These are phyloP conservation scores for Perizoma affinitatum DNA, from an alignment of 2,888 invertebrate genomes.

Conservation along the genomic window DNA sequence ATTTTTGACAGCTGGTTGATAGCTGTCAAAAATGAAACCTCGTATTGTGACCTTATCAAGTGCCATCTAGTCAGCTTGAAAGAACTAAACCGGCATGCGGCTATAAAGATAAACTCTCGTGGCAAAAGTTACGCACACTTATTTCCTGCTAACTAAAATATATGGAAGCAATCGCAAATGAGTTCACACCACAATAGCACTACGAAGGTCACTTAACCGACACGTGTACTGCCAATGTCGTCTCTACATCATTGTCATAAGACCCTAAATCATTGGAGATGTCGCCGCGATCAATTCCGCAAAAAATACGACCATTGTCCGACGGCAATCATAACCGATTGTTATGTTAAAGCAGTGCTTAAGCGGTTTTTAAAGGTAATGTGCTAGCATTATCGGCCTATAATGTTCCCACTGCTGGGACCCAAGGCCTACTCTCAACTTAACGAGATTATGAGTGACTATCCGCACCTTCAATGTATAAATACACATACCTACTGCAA, in stretches of 20 bases:
- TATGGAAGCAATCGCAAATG: not conserved
- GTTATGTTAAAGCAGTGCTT: conserved; percentile 10
- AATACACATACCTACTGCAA: no score
- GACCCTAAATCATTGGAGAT: conserved; percentile 6
- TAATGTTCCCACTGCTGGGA: not conserved
- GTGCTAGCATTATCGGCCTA: conserved; percentile 2
- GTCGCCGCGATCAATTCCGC: conserved; percentile 6
- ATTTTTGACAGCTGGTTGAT: no score
- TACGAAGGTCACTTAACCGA: conserved; percentile 20
- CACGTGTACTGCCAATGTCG: conserved; percentile 16
- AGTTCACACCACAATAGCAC: conserved; percentile 2
- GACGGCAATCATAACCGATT: conserved; percentile 16
- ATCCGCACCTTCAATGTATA: no score
- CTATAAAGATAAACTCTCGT: no score
- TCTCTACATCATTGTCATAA: conserved; percentile 14
- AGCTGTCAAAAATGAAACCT: no score
- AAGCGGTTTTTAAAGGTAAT: conserved; percentile 23
- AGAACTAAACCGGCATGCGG: no score
- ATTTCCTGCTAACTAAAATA: no score
- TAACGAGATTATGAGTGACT: no score
- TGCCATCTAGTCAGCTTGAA: no score
- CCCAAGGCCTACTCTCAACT: not conserved
- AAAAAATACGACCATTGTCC: conserved; percentile 26
- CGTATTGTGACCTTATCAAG: no score
- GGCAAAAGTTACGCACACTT: no score